phyloP scores from a whole-genome alignment of 2,888 invertebrate species.

The Chrysomela aeneicollis region DNA sequence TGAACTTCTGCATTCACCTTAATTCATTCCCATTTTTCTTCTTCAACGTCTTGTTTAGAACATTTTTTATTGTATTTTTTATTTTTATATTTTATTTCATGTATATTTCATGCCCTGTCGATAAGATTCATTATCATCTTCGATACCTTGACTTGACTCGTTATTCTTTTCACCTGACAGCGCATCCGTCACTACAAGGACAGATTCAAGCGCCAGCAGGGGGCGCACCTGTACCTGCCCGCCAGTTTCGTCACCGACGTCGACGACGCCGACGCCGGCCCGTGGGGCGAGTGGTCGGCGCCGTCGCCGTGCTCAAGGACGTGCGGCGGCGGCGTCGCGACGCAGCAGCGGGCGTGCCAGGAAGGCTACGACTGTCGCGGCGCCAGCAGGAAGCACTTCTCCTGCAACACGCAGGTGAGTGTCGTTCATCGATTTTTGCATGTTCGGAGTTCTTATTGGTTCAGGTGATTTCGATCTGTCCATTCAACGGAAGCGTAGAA shows the following conservation, averaged over 20 bases:
- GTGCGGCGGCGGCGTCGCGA: slow-evolving; percentile 93
- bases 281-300: slow-evolving; percentile 86
- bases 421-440: neutral
- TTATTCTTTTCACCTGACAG: slow-evolving; percentile 47
- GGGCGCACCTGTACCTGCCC: slow-evolving; percentile 76
- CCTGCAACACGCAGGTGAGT: slow-evolving; percentile 86
- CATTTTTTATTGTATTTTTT: too few species aligned
- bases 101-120: too few species aligned
- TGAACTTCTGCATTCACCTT: too few species aligned
- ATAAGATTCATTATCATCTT: too few species aligned
- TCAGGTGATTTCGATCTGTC: too few species aligned
- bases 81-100: too few species aligned
- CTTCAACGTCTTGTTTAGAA: too few species aligned
- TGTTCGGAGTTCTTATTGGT: too few species aligned
- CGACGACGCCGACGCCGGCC: slow-evolving; percentile 70
- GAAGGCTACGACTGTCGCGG: slow-evolving; percentile 76
- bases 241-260: slow-evolving; percentile 76
- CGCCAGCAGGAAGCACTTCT: slow-evolving; percentile 83
- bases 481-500: too few species aligned
- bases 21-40: too few species aligned
- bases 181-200: slow-evolving; percentile 71
- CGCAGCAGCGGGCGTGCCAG: slow-evolving; percentile 81
- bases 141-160: too few species aligned
- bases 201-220: slow-evolving; percentile 80
- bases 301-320: slow-evolving; percentile 87